Evolutionary conservation across 2,888 invertebrate species (phyloP), one percentile per base, ranked within the genome.

Genomic region (Drosophila ezoana): DNA sequence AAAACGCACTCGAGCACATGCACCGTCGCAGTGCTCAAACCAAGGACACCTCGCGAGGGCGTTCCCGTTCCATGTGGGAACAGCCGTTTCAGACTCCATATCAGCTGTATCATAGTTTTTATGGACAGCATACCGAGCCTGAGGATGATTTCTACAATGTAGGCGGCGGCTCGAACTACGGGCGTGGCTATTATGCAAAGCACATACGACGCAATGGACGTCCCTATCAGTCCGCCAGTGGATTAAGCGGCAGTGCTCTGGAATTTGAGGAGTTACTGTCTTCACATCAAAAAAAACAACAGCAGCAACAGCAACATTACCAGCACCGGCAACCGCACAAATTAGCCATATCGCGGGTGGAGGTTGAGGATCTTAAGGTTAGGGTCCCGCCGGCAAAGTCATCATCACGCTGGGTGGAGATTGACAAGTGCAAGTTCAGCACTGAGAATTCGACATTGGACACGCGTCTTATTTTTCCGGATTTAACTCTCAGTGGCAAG

Each of bases 381-480:
- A 93, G 95, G 5, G 93, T 96, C 16, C 95, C 96, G 1, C 95
- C 95, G 1, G 93, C 94, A 56, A 94, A 95, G 69, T 93, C 93
- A 2, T 73, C 87, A 93, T 93, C 89, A 0, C 89, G 91, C 16
- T 95, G 95, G 95, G 95, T 95, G 13, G 93, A 94, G 72, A 86
- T 96, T 0, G 96, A 96, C 75, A 95, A 94, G 89, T 97, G 96
- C 89, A 94, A 95, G 76, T 97, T 95, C 90, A 95, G 96, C 86
- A 95, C 96, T 0, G 93, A 94, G 72, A 96, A 95, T 89, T 94
- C 95, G 6, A 96, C 96, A 11, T 92, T 97, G 8, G 96, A 96
- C 78, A 96, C 96, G 1, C 94, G 96, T 88, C 93, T 97, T 0
- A 93, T 96, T 11, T 96, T 97, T 92, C 95, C 95, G 80, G 97